Conservation (phyloP, 2,797 vertebrate genomes). For the Steatocranus sp. region DNA sequence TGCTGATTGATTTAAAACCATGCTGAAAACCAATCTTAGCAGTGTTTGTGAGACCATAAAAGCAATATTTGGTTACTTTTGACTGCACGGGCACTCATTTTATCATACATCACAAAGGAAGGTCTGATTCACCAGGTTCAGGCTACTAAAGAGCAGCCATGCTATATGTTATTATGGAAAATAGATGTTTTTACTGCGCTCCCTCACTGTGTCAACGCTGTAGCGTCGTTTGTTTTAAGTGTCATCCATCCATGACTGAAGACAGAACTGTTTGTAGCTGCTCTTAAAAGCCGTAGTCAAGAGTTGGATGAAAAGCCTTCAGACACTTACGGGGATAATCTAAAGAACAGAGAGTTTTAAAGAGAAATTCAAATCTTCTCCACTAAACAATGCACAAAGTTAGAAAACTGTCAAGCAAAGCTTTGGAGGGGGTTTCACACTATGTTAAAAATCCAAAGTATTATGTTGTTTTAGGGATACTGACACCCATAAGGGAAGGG, state of each 20-base stretch:
- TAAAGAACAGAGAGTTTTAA: background rate
- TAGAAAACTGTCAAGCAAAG: background rate
- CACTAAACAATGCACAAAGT: background rate
- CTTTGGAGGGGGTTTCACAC: background rate
- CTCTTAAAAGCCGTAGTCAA: background rate
- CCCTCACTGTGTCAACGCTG: background rate
- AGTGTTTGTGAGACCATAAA: constrained; percentile 1
- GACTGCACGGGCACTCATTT: background rate
- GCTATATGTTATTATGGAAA: background rate
- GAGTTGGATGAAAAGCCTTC: background rate
- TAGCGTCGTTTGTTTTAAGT: background rate
- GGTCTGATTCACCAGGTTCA: background rate
- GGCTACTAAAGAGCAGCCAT: background rate
- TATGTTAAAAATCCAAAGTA: background rate
- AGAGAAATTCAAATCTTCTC: background rate
- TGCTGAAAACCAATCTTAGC: constrained; percentile 30
- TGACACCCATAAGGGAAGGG: background rate
- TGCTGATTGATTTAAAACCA: constrained; percentile 49
- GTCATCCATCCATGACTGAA: background rate
- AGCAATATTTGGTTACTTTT: constrained; percentile 5
- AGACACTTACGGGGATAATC: background rate
- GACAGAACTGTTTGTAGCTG: background rate
- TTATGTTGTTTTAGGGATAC: background rate
- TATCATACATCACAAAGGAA: background rate
- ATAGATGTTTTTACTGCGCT: background rate